Evolutionary conservation across 2,797 vertebrate genomes (phyloP).

Genomic region (Chiropotes sagulatus): DNA sequence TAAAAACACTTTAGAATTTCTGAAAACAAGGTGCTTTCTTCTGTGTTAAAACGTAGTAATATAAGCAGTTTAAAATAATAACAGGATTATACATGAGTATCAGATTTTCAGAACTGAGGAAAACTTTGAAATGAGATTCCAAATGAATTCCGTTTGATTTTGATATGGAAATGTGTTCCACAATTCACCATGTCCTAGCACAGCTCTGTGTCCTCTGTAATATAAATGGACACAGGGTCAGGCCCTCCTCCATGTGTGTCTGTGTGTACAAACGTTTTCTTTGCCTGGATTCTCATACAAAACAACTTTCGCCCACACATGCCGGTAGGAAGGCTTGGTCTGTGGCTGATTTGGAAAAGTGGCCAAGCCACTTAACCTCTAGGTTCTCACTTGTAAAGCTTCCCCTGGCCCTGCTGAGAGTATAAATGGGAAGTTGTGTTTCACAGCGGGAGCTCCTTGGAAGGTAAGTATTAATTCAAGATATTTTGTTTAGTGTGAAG

Average conservation of each 20-base stretch:
- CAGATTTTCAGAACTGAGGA: background rate
- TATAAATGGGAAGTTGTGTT: background rate
- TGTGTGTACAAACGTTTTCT: fast-evolving
- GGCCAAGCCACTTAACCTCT: background rate
- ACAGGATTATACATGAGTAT: background rate
- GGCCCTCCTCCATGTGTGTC: background rate
- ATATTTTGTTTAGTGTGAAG: background rate
- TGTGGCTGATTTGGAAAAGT: background rate
- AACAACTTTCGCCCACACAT: background rate
- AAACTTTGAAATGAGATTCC: background rate
- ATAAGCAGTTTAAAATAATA: background rate
- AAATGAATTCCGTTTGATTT: background rate
- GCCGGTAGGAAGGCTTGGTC: background rate
- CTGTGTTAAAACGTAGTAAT: background rate
- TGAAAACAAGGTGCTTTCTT: background rate
- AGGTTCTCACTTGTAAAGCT: background rate
- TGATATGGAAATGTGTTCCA: background rate
- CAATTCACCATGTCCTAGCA: too few relatives aligned
- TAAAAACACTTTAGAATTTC: background rate
- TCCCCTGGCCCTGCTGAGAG: background rate
- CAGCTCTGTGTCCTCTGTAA: background rate
- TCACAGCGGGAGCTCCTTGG: background rate
- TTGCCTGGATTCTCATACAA: background rate
- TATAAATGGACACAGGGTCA: fast-evolving
- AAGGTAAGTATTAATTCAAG: background rate